Conservation (phyloP, 2,888 invertebrate species). For the Melanargia galathea region DNA sequence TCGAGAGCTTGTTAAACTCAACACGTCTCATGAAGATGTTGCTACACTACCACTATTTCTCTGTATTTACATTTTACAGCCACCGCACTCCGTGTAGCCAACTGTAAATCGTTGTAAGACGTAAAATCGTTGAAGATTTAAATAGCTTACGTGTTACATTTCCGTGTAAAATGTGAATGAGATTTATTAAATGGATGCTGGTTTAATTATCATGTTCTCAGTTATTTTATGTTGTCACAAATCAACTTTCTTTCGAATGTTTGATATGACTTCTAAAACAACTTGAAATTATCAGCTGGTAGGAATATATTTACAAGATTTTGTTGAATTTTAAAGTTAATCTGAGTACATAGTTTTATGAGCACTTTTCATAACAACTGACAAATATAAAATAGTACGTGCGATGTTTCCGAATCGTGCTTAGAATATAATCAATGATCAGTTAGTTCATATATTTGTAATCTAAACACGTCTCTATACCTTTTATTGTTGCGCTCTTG, state of each 20-base stretch:
- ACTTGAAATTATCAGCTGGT: background rate
- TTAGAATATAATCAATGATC: slow-evolving; percentile 51
- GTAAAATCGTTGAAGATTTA: background rate
- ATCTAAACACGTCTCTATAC: slow-evolving; percentile 59
- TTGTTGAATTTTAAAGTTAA: background rate
- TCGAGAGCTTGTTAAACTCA: slow-evolving; percentile 69
- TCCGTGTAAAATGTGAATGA: slow-evolving; percentile 2
- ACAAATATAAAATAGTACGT: slow-evolving; percentile 54
- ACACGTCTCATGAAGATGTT: slow-evolving; percentile 69
- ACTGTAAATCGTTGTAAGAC: slow-evolving; percentile 1
- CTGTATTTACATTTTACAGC: slow-evolving; percentile 30
- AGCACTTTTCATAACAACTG: slow-evolving; percentile 31
- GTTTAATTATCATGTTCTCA: background rate
- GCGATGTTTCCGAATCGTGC: slow-evolving; percentile 64
- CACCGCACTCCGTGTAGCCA: background rate
- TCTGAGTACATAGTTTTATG: background rate
- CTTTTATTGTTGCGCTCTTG: slow-evolving; percentile 51
- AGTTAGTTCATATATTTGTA: slow-evolving; percentile 49
- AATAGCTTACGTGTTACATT: background rate
- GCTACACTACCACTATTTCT: slow-evolving; percentile 42
- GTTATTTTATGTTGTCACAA: background rate
- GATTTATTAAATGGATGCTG: background rate
- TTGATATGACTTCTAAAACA: background rate
- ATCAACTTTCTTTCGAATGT: background rate
- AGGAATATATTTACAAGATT: background rate